phyloP scores from a whole-genome alignment of 2,888 invertebrate species.

The Agrotis ipsilon region DNA sequence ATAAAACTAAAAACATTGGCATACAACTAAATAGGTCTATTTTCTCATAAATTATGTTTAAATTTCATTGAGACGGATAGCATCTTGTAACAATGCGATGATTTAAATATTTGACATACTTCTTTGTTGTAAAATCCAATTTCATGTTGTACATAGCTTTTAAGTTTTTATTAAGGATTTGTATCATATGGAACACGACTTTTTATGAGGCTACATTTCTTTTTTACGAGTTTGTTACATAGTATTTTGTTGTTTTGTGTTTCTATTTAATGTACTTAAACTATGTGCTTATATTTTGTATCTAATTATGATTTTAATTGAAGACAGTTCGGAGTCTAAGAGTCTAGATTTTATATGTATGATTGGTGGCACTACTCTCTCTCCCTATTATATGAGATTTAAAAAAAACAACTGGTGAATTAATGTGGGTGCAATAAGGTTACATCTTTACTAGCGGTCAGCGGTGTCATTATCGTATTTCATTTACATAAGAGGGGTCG shows the following conservation, averaged over 20 bases:
- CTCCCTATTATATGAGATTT: too few species aligned
- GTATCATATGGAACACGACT: not conserved
- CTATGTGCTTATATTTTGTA: too few species aligned
- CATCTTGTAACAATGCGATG: constrained; percentile 26
- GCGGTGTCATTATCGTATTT: not conserved
- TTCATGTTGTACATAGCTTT: constrained; percentile 24
- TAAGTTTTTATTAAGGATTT: constrained; percentile 29
- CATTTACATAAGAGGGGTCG: too few species aligned
- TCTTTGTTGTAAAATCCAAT: constrained; percentile 21
- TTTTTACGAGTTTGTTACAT: constrained; percentile 34
- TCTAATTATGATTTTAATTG: not conserved
- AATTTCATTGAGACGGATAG: constrained; percentile 37
- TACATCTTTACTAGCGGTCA: too few species aligned
- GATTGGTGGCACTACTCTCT: too few species aligned
- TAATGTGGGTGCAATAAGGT: too few species aligned
- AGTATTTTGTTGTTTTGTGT: too few species aligned
- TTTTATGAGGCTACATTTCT: constrained; percentile 25
- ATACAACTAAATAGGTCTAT: constrained; percentile 56
- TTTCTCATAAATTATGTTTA: constrained; percentile 52
- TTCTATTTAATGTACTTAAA: too few species aligned
- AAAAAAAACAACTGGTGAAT: too few species aligned
- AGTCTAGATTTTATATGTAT: too few species aligned
- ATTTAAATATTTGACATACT: constrained; percentile 44
- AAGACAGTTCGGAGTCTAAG: not conserved
- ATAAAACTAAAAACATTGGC: constrained; percentile 55